A percentile compares a stretch with the other conserved stretches of the same genome.
Conservation (phyloP, 2,113 vertebrate species). For the Chamaea fasciata region DNA sequence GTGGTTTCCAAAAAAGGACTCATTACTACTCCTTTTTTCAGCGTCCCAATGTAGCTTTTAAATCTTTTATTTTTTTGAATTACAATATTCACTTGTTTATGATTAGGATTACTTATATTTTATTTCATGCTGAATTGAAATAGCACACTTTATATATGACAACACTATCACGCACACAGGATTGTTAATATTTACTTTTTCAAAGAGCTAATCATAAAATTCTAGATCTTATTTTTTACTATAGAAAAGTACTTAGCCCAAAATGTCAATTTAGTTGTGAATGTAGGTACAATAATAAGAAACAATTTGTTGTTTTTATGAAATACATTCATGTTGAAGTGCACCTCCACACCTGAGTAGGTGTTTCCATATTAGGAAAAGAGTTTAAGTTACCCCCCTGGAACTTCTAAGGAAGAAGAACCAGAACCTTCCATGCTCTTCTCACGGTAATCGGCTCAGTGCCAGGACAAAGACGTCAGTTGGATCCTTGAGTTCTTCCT, state of each 20-base stretch:
- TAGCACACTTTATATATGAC: background rate
- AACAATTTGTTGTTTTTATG: background rate
- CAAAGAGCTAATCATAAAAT: background rate
- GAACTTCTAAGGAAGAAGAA: too few species aligned
- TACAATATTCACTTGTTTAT: conserved; percentile 2
- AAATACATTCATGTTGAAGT: background rate
- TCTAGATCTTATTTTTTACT: background rate
- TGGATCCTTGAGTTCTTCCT: too few species aligned
- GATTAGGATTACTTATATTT: conserved; percentile 25
- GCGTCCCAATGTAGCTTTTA: background rate
- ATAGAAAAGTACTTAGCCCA: background rate
- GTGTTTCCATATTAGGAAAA: too few species aligned
- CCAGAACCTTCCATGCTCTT: too few species aligned
- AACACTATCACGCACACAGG: background rate
- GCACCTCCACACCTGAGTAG: too few species aligned
- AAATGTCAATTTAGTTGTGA: background rate
- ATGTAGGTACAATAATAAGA: background rate
- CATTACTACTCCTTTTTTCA: background rate
- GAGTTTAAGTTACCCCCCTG: too few species aligned
- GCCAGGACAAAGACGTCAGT: too few species aligned
- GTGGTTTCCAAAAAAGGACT: background rate
- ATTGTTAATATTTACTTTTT: background rate
- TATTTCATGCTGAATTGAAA: background rate
- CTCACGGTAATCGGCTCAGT: too few species aligned
- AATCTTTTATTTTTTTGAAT: conserved; percentile 15